phyloP scores from a whole-genome alignment of 2,888 invertebrate species.

The Gerris lacustris region DNA sequence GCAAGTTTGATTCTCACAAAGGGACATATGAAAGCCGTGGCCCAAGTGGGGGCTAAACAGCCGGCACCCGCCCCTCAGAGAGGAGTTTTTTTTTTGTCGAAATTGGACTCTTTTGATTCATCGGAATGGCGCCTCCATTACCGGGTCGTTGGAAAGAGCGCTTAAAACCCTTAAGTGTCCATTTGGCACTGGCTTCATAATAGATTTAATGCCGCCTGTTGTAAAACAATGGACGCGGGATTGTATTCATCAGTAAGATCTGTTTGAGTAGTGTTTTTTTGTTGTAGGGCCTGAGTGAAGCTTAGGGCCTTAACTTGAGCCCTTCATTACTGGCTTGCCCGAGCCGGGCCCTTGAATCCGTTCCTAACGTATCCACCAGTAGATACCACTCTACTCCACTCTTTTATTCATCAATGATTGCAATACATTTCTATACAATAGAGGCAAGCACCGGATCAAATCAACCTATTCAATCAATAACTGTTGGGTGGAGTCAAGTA shows the following conservation, averaged over 20 bases:
- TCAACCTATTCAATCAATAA: no score
- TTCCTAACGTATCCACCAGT: no score
- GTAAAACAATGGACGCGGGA: slow-evolving; percentile 3
- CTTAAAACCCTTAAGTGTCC: slow-evolving; percentile 6
- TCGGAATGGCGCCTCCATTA: slow-evolving; percentile 7
- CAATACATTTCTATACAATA: no score
- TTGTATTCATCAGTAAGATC: slow-evolving; percentile 3
- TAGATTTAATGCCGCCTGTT: slow-evolving; percentile 9
- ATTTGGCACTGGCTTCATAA: slow-evolving; percentile 4
- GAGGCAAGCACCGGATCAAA: no score
- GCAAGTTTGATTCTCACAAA: not conserved
- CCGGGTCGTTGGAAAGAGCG: not conserved
- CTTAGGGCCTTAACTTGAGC: no score
- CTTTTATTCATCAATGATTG: no score
- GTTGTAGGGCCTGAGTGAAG: not conserved
- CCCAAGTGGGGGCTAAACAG: not conserved
- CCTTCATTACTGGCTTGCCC: no score
- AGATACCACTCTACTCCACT: no score
- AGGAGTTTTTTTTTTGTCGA: not conserved
- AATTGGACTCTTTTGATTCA: slow-evolving; percentile 6
- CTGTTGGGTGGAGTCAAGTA: no score
- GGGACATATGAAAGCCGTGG: not conserved
- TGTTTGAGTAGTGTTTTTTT: not conserved
- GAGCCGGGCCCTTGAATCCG: no score
- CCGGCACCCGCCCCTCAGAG: not conserved